Conservation (phyloP, 2,888 invertebrate genomes). For the Andrena flavipes region DNA sequence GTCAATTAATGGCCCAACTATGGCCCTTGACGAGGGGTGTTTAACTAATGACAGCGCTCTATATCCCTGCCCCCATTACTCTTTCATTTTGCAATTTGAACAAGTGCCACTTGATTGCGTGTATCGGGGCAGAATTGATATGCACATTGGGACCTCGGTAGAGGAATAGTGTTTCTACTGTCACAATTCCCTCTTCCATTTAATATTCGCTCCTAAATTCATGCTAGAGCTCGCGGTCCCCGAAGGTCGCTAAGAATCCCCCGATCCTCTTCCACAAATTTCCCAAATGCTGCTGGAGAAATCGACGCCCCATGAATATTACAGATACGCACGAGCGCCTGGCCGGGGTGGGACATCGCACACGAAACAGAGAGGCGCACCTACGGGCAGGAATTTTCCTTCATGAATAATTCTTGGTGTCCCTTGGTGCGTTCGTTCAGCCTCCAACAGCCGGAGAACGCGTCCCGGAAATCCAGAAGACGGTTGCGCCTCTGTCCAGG, state of each 20-base stretch:
- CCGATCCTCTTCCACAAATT: conserved; percentile 26
- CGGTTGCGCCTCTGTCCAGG: conserved; percentile 31
- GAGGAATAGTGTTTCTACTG: too few species aligned
- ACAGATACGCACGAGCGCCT: conserved; percentile 35
- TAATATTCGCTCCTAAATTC: too few species aligned
- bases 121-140: too few species aligned
- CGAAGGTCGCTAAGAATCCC: neutral
- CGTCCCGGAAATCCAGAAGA: conserved; percentile 70
- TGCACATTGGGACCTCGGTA: too few species aligned
- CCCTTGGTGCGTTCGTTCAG: conserved; percentile 64
- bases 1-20: conserved; percentile 56
- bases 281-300: conserved; percentile 18
- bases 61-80: too few species aligned
- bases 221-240: neutral
- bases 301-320: conserved; percentile 45
- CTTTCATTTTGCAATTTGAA: too few species aligned
- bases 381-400: conserved; percentile 61
- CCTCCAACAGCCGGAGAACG: conserved; percentile 62
- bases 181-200: too few species aligned
- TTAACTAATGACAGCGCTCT: too few species aligned
- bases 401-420: conserved; percentile 78
- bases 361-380: conserved; percentile 40
- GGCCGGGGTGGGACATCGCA: conserved; percentile 25
- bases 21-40: too few species aligned
- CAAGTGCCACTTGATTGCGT: too few species aligned